These are phyloP conservation scores for Novumbra hubbsi DNA, from an alignment of 2,797 vertebrate species.

Conservation along the genomic window DNA sequence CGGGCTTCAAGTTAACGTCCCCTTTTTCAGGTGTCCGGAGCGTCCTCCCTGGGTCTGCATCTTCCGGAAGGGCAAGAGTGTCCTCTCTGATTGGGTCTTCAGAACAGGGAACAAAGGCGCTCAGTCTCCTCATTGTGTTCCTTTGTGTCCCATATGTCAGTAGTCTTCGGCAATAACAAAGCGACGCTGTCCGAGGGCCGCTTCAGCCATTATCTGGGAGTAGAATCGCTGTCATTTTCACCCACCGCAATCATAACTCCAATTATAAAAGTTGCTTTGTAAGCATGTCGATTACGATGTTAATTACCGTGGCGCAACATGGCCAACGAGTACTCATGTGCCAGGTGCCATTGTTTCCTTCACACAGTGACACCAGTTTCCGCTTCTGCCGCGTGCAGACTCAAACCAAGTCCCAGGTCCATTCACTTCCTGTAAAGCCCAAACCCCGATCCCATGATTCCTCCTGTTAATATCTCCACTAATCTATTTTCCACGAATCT, in stretches of 20 bases:
- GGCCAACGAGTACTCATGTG: conserved; percentile 62
- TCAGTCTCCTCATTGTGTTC: conserved; percentile 64
- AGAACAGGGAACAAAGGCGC: conserved; percentile 65
- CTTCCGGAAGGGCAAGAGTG: conserved; percentile 63
- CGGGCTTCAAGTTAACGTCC: conserved; percentile 53
- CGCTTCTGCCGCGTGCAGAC: conserved; percentile 43
- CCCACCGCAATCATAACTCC: conserved; percentile 72
- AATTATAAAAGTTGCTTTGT: conserved; percentile 80
- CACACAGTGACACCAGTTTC: conserved; percentile 43
- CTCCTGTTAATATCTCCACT: conserved; percentile 56
- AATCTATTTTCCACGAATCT: conserved; percentile 53
- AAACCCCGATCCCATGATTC: conserved; percentile 31
- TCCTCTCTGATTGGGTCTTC: conserved; percentile 69
- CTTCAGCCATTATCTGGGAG: conserved; percentile 67
- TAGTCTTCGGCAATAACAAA: conserved; percentile 70
- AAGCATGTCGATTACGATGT: conserved; percentile 75
- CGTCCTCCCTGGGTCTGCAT: conserved; percentile 55
- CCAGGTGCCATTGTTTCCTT: conserved; percentile 57
- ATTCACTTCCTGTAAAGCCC: conserved; percentile 22
- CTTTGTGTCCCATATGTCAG: conserved; percentile 76
- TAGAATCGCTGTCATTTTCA: conserved; percentile 69
- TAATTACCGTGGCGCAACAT: conserved; percentile 66
- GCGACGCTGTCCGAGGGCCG: conserved; percentile 57
- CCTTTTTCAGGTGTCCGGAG: conserved; percentile 59
- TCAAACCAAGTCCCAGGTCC: conserved; percentile 18